Base-by-base conservation (phyloP, 1,140 invertebrate species). In the Drosophila ercepeae region DNA sequence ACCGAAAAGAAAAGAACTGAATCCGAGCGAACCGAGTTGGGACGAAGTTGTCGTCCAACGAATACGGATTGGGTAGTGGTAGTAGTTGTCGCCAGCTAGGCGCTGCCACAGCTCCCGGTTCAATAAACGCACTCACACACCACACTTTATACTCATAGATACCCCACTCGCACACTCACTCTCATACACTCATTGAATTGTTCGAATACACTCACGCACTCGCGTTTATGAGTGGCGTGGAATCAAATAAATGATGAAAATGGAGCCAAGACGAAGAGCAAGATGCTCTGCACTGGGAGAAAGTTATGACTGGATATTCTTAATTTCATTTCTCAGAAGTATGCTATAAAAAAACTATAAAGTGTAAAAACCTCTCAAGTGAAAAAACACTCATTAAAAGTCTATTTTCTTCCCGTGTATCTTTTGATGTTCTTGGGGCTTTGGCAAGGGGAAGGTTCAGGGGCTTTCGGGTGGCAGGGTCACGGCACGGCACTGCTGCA, bases 211-310 rank as follows among this genome's bases (percentile, higher is more conserved):
- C 52, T 74, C 68, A 74, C 68, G 68, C 70, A 74, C 32, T 71
- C 70, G 32, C 70, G 58, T 58, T 75, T 74, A 74, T 75, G 71
- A 75, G 60, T 74, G 71, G 70, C 70, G 69, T 64, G 60, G 64
- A 75, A 75, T 75, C 71, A 75, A 75, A 75, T 75, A 75, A 73
- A 64, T 72, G 70, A 74, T 65, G 70, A 74, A 73, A 73, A 72
- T 36, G 29, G 49, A 54, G 57, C 55, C 69, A 72, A 72, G 55
- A 72, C 53, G 46, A 19, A 50, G 29, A 29, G n/a, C 19, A 70
- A 70, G 64, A 70, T 57, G 23, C 39, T 1, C 29, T 55, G 9
- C 51, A 69, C 51, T 7, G 41, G 19, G 44, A 57, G 13, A 45
- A 49, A 50, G 16, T 6, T n/a, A 42, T n/a, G n/a, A n/a, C n/a